Conservation (phyloP, 2,797 vertebrate genomes). For the Sebastes matsubarae region DNA sequence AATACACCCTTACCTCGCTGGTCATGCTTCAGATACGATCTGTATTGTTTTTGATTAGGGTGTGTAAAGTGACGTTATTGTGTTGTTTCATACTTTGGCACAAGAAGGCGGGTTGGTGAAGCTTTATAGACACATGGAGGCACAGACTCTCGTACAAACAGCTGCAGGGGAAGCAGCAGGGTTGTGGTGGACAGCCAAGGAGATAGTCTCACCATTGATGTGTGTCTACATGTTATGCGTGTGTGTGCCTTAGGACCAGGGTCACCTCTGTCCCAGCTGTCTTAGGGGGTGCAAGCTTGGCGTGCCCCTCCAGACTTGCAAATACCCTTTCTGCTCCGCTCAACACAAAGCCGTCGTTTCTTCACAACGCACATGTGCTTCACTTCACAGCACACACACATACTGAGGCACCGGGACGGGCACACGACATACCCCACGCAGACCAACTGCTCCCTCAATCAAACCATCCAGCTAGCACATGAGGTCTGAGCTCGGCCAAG, state of each 20-base stretch:
- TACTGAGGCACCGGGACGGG: conserved; percentile 44
- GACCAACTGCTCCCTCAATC: conserved; percentile 73
- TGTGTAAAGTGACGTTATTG: conserved; percentile 35
- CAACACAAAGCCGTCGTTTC: conserved; percentile 71
- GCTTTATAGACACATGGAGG: conserved; percentile 10
- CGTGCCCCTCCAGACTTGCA: conserved; percentile 46
- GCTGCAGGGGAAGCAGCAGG: conserved; percentile 62
- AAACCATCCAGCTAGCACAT: conserved; percentile 38
- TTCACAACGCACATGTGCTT: conserved; percentile 64
- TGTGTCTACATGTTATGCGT: conserved; percentile 28
- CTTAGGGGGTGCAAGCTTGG: conserved; percentile 45
- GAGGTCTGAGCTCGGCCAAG: conserved; percentile 1
- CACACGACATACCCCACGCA: conserved; percentile 61
- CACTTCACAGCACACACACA: conserved; percentile 49
- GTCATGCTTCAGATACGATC: conserved; percentile 33
- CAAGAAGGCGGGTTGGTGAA: neutral
- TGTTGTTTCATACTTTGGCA: conserved; percentile 39
- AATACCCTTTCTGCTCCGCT: conserved; percentile 41
- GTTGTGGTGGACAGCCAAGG: conserved; percentile 14
- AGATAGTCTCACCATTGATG: conserved; percentile 41
- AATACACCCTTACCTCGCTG: conserved; percentile 64
- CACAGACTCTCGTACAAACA: conserved; percentile 50
- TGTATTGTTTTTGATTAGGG: conserved; percentile 58
- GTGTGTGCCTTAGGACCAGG: conserved; percentile 30
- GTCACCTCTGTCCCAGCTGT: conserved; percentile 83